Conservation (phyloP, 1,140 invertebrate species). For the Cherax quadricarinatus region DNA sequence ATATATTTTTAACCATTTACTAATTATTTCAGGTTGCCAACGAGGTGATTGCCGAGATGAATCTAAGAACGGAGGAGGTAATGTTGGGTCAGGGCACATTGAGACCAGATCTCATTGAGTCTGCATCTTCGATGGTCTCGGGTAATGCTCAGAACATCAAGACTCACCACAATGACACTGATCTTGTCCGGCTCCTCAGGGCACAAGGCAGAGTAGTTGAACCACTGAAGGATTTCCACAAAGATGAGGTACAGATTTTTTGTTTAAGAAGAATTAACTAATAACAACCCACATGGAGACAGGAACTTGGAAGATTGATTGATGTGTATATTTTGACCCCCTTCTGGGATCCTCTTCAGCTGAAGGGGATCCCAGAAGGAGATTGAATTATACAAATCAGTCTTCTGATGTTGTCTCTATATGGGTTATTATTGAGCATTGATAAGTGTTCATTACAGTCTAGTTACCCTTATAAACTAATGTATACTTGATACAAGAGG, state of each 20-base stretch:
- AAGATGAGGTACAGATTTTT: slow-evolving; percentile 90
- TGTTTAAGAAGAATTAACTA: background rate
- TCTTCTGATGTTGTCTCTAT: too few relatives aligned
- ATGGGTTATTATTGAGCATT: too few relatives aligned
- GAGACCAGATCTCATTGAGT: slow-evolving; percentile 98
- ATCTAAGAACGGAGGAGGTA: slow-evolving; percentile 90
- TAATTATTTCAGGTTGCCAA: slow-evolving; percentile 82
- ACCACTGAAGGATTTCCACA: slow-evolving; percentile 99
- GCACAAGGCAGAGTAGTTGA: slow-evolving; percentile 93
- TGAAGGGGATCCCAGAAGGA: too few relatives aligned
- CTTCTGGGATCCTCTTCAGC: too few relatives aligned
- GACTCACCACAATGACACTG: slow-evolving; percentile 99
- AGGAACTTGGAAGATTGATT: too few relatives aligned
- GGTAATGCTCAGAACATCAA: slow-evolving; percentile 95
- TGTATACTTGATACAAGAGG: too few relatives aligned
- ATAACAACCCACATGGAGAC: too few relatives aligned
- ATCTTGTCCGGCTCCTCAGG: slow-evolving; percentile 92
- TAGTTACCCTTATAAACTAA: too few relatives aligned
- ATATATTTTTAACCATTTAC: background rate
- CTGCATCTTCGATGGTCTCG: slow-evolving; percentile 92
- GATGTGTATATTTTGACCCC: too few relatives aligned
- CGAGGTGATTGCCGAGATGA: slow-evolving; percentile 88
- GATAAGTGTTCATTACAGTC: too few relatives aligned
- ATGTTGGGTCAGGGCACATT: slow-evolving; percentile 94
- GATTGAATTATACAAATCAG: too few relatives aligned